Percentiles rank a stretch among this genome's conserved stretches.
Conservation (phyloP, 1,140 invertebrate genomes). For the roundworm (Caenorhabditis elegans) region WBcel235 BX284603.4:1109001-1109500, state of each 20-base stretch:
- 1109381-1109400: background rate
- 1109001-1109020: too few species aligned
- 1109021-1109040: too few species aligned
- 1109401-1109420: background rate
- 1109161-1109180: background rate
- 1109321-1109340: background rate
- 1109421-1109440: constrained; percentile 25
- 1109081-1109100: too few species aligned
- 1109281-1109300: too few species aligned
- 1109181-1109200: background rate
- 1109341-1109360: background rate
- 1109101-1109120: background rate
- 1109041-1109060: too few species aligned
- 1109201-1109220: too few species aligned
- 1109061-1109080: too few species aligned
- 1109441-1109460: constrained; percentile 16
- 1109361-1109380: background rate
- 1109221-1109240: too few species aligned
- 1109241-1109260: too few species aligned
- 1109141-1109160: background rate
- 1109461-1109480: background rate
- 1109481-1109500: too few species aligned
- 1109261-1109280: too few species aligned
- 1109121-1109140: background rate
- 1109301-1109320: background rate